Base-by-base conservation (phyloP, 2,888 invertebrate genomes). In the Scelioninae gen. 2 region DNA sequence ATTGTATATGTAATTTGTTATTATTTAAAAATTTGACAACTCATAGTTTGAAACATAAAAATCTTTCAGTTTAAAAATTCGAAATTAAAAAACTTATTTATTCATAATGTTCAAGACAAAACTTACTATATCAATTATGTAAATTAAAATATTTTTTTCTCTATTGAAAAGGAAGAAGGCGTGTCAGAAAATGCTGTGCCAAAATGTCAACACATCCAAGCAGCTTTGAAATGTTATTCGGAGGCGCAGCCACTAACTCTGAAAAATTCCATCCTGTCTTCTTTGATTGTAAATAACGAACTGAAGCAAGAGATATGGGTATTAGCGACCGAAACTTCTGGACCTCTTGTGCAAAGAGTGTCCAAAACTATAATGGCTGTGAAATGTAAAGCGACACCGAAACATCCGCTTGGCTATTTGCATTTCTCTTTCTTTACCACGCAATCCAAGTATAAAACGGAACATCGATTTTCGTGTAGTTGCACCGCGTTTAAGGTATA, bases 321-420 rank as follows among this genome's bases (percentile, higher is more conserved):
- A 15, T 81, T 91, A 67, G 89, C 90, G 1, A 89, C 89, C 6
- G 90, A 91, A 81, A 89, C 90, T 2, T 89, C 90, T 2, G 88
- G 88, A 4, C 91, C 91, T 0, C 83, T 92, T 13, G 92, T 93
- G 2, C 92, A 93, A 83, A 87, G 91, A 76, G 90, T 93, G 19
- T 91, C 92, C 0, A 91, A 91, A 81, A 90, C 89, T 80, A 90
- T 91, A 31, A 90, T 93, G 90, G 92, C 90, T 48, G 92, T 92
- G 1, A 91, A 91, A 81, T 92, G 92, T 81, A 90, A 90, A 83
- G 89, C 89, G 6, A 90, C 89, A 55, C 88, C 89, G 0, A 90
- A 90, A 75, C 90, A 92, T 81, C 92, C 92, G 0, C 87, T 92
- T 16, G 92, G 92, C 7, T 92, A 91, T 82, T 86, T 93, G 31